phyloP scores from a whole-genome alignment of 2,888 invertebrate genomes.

The Reticulitermes lucifugus region DNA sequence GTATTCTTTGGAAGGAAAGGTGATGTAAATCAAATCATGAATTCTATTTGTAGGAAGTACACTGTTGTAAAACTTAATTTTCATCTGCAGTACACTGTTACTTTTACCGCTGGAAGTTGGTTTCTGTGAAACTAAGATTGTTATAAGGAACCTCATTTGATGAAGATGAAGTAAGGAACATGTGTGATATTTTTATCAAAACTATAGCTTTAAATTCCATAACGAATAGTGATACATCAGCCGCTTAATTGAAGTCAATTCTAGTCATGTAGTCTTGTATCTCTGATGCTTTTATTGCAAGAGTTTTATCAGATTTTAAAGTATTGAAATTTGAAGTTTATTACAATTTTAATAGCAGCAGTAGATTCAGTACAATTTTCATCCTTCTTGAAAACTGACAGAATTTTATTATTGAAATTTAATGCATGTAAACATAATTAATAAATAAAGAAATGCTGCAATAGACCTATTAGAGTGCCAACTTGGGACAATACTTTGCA shows the following conservation, averaged over 20 bases:
- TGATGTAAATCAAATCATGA: too few species aligned
- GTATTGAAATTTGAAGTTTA: not conserved
- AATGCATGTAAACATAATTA: not conserved
- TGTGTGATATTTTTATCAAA: constrained; percentile 30
- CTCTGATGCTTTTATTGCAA: not conserved
- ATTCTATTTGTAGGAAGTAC: too few species aligned
- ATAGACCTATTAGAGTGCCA: not conserved
- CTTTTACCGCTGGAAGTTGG: not conserved
- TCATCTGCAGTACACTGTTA: not conserved
- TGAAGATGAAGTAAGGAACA: constrained; percentile 8
- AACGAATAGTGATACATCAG: not conserved
- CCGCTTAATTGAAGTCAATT: constrained; percentile 12
- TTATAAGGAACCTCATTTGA: not conserved
- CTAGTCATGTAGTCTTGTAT: not conserved
- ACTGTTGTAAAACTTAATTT: too few species aligned
- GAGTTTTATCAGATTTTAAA: not conserved
- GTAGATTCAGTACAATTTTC: not conserved
- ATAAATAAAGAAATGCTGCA: not conserved
- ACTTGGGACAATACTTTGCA: not conserved
- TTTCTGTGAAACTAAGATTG: constrained; percentile 27
- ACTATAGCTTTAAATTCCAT: not conserved
- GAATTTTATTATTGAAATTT: not conserved
- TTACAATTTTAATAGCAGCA: not conserved
- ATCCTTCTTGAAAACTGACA: not conserved
- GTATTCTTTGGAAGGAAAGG: too few species aligned